Evolutionary conservation across 2,113 vertebrate species (phyloP).

Genomic region (Pionites leucogaster): DNA sequence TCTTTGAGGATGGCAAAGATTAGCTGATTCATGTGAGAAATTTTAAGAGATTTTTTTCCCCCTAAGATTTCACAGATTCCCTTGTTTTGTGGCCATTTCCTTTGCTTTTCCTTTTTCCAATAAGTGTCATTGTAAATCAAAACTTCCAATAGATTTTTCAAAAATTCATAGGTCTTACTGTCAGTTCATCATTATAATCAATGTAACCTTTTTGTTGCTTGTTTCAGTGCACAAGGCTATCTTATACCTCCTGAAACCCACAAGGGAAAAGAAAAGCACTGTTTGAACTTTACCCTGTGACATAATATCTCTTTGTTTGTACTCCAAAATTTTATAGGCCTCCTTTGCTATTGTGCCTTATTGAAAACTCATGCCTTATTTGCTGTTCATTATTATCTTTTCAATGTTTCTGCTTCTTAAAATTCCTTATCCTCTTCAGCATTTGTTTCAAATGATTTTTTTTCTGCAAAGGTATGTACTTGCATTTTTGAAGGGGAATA

Average conservation of each 20-base stretch:
- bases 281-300: not conserved
- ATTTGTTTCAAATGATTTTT: constrained; percentile 34
- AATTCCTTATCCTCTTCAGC: not conserved
- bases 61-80: not conserved
- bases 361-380: constrained; percentile 57
- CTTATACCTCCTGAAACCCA: not conserved
- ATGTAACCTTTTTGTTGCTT: not conserved
- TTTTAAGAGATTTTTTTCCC: not conserved
- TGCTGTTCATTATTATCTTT: constrained; percentile 26
- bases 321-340: constrained; percentile 45
- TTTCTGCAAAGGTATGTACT: not conserved
- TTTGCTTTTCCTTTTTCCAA: not conserved
- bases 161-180: not conserved
- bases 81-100: not conserved
- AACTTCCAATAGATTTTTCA: not conserved
- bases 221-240: not conserved
- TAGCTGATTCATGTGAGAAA: not conserved
- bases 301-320: constrained; percentile 36
- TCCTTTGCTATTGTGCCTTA: constrained; percentile 7
- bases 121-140: not conserved
- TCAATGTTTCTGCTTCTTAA: constrained; percentile 32
- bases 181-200: not conserved
- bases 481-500: not conserved
- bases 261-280: not conserved
- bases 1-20: not conserved